Base-by-base conservation (phyloP, 2,797 vertebrate genomes). In the Acestrorhynchus altus region DNA sequence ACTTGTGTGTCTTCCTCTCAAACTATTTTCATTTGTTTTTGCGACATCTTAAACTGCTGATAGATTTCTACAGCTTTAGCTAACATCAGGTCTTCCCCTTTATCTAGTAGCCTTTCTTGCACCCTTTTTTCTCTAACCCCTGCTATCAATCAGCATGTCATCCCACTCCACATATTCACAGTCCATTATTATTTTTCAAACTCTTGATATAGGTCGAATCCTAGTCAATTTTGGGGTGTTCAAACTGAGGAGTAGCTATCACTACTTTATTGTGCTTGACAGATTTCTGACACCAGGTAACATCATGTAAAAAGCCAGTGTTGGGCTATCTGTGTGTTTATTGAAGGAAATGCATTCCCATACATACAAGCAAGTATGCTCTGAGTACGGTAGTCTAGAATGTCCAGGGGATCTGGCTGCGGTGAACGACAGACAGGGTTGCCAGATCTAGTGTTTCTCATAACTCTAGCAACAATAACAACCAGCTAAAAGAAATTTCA, bases 141-240 rank as follows among this genome's bases (percentile, higher is more conserved):
- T 3, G 28, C 69, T 1, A 78, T 82, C 67, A 28, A 83, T 76
- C 0, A 86, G 16, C 81, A 85, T 81, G 39, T 85, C 78, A 1
- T 84, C 79, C 1, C 83, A 8, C 8, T 83, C 79, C 10, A 72
- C 18, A 35, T 83, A 80, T 28, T 77, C 76, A 64, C 71, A 83
- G 8, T 84, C 76, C 5, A 11, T 81, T 67, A 24, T 78, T 81
- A 49, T 85, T 82, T 26, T 82, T 61, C 12, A 1, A 85, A 83
- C 10, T 77, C 74, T 9, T 81, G 24, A 12, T 72, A 75, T 8
- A 85, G 24, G 20, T 83, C 0, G 63, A 56, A 6, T 80, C 67
- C 77, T 67, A 76, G 39, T 82, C 46, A 0, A 60, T 70, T 26
- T 35, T 76, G 0, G 54, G 74, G 24, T 81, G 59, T 1, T 73